A percentile compares a stretch with the other conserved stretches of the same genome.
Evolutionary conservation across 2,888 invertebrate genomes (phyloP).

Genomic region (Heteromyza rotundicornis): DNA sequence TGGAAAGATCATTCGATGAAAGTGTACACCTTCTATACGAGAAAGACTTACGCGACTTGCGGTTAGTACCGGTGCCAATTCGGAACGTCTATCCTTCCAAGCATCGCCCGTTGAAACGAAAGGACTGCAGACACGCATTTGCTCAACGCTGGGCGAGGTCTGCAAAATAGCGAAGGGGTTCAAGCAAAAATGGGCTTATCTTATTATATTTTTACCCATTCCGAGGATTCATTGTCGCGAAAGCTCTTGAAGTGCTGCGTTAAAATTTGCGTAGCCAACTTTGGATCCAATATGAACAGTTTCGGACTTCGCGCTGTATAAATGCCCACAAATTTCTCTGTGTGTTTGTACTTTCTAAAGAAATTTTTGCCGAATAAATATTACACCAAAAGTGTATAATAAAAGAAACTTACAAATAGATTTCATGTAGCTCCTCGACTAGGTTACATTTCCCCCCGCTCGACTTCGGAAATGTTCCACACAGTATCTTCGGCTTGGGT

Average conservation of each 20-base stretch:
- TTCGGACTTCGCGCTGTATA: constrained; percentile 50
- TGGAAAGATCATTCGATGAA: background rate
- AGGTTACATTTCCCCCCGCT: constrained; percentile 42
- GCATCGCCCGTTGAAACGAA: constrained; percentile 61
- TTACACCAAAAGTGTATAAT: background rate
- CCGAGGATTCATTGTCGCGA: constrained; percentile 42
- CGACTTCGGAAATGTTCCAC: constrained; percentile 52
- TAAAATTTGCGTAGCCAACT: constrained; percentile 40
- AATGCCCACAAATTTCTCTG: constrained; percentile 54
- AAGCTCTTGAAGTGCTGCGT: constrained; percentile 37
- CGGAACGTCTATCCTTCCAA: constrained; percentile 63
- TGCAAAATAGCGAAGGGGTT: constrained; percentile 12
- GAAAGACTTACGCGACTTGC: constrained; percentile 57
- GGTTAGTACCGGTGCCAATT: constrained; percentile 64
- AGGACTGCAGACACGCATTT: constrained; percentile 53
- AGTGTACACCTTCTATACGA: background rate
- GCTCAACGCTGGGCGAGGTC: constrained; percentile 34
- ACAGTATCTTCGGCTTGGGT: constrained; percentile 47
- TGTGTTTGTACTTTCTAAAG: constrained; percentile 41
- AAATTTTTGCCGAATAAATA: background rate
- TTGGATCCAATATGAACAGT: constrained; percentile 56
- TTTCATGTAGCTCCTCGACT: constrained; percentile 53
- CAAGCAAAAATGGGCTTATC: background rate
- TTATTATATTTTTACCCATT: constrained; percentile 35
- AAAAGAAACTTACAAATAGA: constrained; percentile 53